These are phyloP conservation scores for Schizopygopsis malacanthus DNA, from an alignment of 2,797 vertebrate species.

Conservation along the genomic window DNA sequence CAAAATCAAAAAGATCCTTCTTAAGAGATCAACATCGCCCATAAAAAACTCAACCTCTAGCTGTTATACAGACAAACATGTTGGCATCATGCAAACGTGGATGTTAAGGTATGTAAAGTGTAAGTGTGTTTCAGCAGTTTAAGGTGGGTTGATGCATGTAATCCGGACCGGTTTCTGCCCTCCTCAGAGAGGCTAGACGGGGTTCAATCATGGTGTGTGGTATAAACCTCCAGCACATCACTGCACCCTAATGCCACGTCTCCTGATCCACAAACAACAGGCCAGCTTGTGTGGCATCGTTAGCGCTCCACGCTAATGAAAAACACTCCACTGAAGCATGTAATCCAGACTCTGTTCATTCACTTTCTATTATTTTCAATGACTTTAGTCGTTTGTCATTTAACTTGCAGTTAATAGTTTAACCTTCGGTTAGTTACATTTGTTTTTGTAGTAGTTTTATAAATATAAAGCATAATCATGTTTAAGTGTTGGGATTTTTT, in stretches of 20 bases:
- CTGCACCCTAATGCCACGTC: conserved; percentile 28
- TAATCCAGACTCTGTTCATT: not conserved
- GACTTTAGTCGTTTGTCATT: not conserved
- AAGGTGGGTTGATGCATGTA: not conserved
- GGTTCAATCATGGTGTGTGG: conserved; percentile 39
- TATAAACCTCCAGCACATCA: not conserved
- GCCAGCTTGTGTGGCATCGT: conserved; percentile 19
- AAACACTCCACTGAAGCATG: not conserved
- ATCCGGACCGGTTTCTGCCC: not conserved
- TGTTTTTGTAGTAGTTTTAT: not conserved
- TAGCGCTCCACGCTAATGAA: not conserved
- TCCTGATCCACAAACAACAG: conserved; percentile 37
- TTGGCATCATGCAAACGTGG: not conserved
- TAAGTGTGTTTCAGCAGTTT: not conserved
- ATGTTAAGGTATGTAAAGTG: not conserved
- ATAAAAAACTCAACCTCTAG: not conserved
- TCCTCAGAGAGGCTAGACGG: conserved; percentile 16
- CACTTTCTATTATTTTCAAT: not conserved
- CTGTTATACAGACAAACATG: not conserved
- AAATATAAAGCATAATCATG: not conserved
- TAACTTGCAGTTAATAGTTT: not conserved
- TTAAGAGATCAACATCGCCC: not conserved
- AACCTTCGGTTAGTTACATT: not conserved
- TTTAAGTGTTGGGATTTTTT: not conserved
- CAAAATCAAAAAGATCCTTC: not conserved